phyloP scores from a whole-genome alignment of 2,888 invertebrate species.

The Alcis repandata region DNA sequence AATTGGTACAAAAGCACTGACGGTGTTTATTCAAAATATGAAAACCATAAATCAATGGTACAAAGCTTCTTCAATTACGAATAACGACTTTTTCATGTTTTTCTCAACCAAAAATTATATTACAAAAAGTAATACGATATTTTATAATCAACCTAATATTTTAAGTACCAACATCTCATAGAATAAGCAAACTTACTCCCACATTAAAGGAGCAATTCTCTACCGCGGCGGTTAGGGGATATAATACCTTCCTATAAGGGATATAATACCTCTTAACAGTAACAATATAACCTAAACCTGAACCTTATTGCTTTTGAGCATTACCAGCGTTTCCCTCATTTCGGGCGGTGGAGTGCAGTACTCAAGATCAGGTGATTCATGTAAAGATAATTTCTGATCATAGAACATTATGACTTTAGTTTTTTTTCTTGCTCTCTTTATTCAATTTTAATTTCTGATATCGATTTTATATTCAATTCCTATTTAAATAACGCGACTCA shows the following conservation, averaged over 20 bases:
- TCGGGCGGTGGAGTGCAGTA: slow-evolving; percentile 4
- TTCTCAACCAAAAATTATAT: too few relatives aligned
- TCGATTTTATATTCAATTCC: too few relatives aligned
- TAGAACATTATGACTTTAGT: too few relatives aligned
- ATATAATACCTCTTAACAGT: slow-evolving; percentile 30
- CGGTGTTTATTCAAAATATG: too few relatives aligned
- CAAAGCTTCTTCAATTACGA: too few relatives aligned
- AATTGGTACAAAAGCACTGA: too few relatives aligned
- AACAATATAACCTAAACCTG: slow-evolving; percentile 31
- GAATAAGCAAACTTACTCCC: slow-evolving; percentile 12
- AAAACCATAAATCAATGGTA: too few relatives aligned
- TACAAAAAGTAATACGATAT: not conserved
- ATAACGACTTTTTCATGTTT: too few relatives aligned
- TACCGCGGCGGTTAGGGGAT: not conserved
- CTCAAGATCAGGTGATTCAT: not conserved
- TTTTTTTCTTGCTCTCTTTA: too few relatives aligned
- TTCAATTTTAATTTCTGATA: too few relatives aligned
- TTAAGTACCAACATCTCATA: slow-evolving; percentile 13
- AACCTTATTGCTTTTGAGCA: slow-evolving; percentile 34
- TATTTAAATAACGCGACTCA: too few relatives aligned
- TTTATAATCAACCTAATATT: slow-evolving; percentile 11
- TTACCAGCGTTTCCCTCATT: slow-evolving; percentile 18
- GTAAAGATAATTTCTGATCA: too few relatives aligned
- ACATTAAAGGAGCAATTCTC: slow-evolving; percentile 13
- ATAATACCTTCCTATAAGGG: slow-evolving; percentile 14